Base-by-base conservation (phyloP, 1,140 invertebrate genomes). In the Latrodectus geometricus region DNA sequence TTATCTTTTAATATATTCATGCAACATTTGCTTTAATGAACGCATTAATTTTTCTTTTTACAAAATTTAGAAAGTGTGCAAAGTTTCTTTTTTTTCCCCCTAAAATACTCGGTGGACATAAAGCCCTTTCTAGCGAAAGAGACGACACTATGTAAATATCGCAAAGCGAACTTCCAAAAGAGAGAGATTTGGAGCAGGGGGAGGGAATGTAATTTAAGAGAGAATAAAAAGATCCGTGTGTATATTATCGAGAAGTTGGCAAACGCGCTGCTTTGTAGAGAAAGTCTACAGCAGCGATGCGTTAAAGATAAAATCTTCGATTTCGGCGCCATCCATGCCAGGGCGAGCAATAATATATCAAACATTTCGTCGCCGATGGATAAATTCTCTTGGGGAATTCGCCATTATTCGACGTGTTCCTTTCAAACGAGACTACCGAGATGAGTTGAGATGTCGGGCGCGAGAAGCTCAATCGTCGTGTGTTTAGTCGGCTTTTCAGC, bases 241-340 rank as follows among this genome's bases (percentile, higher is more conserved):
- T 68, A 79, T 35, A 35, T 35, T 35, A 35, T 35, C 35, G 35
- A 1, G 35, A 35, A 35, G 35, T 35, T 35, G 35, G 35, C 35
- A 35, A 35, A 48, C 82, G 54, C 70, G 21, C 72, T 50, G 23
- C 83, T 61, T 86, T 86, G 74, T 86, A 74, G 83, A 86, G 83
- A 86, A 86, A 86, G 83, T 86, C 83, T 78, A 86, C 48, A 86
- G 73, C 83, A 86, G 74, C 52, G 61, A 61, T 17, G 83, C 83
- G 83, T 86, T 86, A 70, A 86, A 77, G 83, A 77, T 86, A 86
- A 77, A 78, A 86, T 86, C 83, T 86, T 86, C 83, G 83, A 86
- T 86, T 86, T 86, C 83, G 83, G 66, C 48, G 50, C 54, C 83
- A 86, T 78, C 74, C 83, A 86, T 54, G 61, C 49, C 73, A n/a